Percentiles rank a stretch among this genome's conserved stretches.
Evolutionary conservation across 2,113 vertebrate species (phyloP).

Genomic region (Sus scrofa): T2T-Sscrofa CM000815.6:91568001-91568500

Average conservation of each 20-base stretch:
- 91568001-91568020: not conserved
- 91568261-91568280: not conserved
- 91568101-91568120: not conserved
- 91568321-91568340: not conserved
- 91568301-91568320: not conserved
- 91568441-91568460: not conserved
- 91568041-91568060: not conserved
- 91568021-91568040: not conserved
- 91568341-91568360: not conserved
- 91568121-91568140: not conserved
- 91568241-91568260: not conserved
- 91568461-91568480: not conserved
- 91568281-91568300: not conserved
- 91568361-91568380: not conserved
- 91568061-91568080: not conserved
- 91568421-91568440: not conserved
- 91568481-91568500: not conserved
- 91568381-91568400: not conserved
- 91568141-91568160: not conserved
- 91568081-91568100: not conserved
- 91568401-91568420: not conserved
- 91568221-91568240: not conserved
- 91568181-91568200: not conserved
- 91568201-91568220: not conserved
- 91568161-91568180: not conserved